Evolutionary conservation across 2,113 vertebrate species (phyloP), one percentile per base, ranked within the genome.

Genomic region (Nymphicus hollandicus): DNA sequence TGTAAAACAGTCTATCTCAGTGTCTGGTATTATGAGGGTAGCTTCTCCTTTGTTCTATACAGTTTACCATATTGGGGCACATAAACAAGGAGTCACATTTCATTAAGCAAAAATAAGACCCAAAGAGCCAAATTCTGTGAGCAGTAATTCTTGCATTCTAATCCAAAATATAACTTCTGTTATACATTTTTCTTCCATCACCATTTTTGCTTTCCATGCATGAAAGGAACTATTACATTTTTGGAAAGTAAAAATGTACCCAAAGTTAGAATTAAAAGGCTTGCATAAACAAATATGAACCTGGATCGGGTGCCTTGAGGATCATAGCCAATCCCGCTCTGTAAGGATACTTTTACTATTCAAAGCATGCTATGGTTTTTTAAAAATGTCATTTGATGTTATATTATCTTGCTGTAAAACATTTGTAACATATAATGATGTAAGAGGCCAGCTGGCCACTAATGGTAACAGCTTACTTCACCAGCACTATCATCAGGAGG

Each of bases 401-500:
- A 88, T 88, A 86, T 53, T 94, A 90, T 89, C 74, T 94, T 78
- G 84, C 69, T 91, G 85, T 89, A 94, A 97, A 93, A 82, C 91
- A 94, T 97, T 97, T 97, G 74, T 91, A 94, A 81, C 20, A 37
- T 91, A 89, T 97, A 96, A 97, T 96, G 91, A 95, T 90, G 89
- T 86, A 97, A 97, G 88, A 94, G 95, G 88, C 97, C 96, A 97
- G 97, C 97, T 98, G 97, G 91, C 95, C 7, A 0, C 83, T 93
- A 83, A 94, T 69, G 88, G 78, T 93, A 96, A 93, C 91, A 91
- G 82, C 74, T 63, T 66, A 72, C 55, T 97, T 97, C 95, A 96
- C 66, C 91, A 89, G 82, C 92, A 43, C 82, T 73, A 29, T 46
- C 86, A 76, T 91, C 90, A 89, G 78, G 95, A 97, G 73, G 63